Evolutionary conservation across 1,140 invertebrate genomes (phyloP).

Genomic region (Drosophila mayri): DNA sequence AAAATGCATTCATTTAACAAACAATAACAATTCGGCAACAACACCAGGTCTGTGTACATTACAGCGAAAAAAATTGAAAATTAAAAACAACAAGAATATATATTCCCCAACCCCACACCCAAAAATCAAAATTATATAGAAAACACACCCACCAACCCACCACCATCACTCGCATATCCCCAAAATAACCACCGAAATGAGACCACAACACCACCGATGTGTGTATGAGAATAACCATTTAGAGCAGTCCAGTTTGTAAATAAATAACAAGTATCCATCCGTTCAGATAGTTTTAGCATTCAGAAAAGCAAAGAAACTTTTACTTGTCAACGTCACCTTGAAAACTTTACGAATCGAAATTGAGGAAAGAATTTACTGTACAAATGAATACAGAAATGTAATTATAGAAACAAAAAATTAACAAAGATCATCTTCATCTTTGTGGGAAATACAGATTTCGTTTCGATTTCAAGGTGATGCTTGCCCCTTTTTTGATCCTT

Average conservation of each 20-base stretch:
- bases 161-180: slow-evolving; percentile 1
- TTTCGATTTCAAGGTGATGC: slow-evolving; percentile 4
- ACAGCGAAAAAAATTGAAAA: slow-evolving; percentile 51
- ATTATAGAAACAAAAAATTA: too few species aligned
- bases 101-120: not conserved
- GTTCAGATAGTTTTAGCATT: slow-evolving; percentile 3
- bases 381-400: too few species aligned
- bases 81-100: slow-evolving; percentile 27
- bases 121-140: slow-evolving; percentile 44
- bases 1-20: slow-evolving; percentile 85
- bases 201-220: slow-evolving; percentile 12
- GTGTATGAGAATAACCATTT: not conserved
- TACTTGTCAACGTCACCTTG: not conserved
- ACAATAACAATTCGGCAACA: slow-evolving; percentile 85
- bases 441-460: not conserved
- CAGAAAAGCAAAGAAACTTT: slow-evolving; percentile 2
- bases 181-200: slow-evolving; percentile 15
- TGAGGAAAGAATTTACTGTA: too few species aligned
- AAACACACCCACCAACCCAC: slow-evolving; percentile 1
- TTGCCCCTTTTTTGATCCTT: slow-evolving; percentile 1
- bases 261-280: slow-evolving; percentile 1
- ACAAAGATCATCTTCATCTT: too few species aligned
- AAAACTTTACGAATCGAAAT: slow-evolving; percentile 5
- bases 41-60: slow-evolving; percentile 85
- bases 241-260: slow-evolving; percentile 35